phyloP scores from a whole-genome alignment of 2,113 vertebrate species.

The Regulus satrapa region DNA sequence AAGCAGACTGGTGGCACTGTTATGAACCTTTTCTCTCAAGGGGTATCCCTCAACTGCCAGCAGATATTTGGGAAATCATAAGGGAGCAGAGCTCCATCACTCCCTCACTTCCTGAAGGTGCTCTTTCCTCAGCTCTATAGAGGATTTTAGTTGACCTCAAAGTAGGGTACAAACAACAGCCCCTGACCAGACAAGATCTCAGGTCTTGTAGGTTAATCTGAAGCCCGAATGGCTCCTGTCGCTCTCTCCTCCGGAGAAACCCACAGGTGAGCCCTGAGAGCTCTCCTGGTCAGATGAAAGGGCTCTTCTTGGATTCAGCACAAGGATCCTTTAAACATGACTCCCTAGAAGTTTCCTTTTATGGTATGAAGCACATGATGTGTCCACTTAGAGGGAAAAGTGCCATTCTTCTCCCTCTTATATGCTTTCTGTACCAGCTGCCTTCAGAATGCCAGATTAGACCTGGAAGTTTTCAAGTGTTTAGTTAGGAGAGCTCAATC shows the following conservation, averaged over 20 bases:
- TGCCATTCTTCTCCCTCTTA: not conserved
- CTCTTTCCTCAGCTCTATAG: not conserved
- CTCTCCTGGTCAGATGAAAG: not conserved
- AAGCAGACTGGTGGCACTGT: accelerated
- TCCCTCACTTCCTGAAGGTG: not conserved
- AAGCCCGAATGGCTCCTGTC: not conserved
- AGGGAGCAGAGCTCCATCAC: not conserved
- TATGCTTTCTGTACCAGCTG: accelerated
- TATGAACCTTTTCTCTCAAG: not conserved
- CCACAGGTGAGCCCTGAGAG: not conserved
- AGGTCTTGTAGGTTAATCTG: not conserved
- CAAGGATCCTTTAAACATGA: not conserved
- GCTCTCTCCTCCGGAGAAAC: not conserved
- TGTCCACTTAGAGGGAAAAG: not conserved
- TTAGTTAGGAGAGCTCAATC: not conserved
- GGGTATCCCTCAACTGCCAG: not conserved
- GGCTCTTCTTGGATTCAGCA: not conserved
- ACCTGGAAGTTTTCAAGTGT: not conserved
- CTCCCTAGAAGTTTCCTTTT: not conserved
- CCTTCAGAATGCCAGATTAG: not conserved
- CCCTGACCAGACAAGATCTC: not conserved
- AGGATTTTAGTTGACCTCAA: not conserved
- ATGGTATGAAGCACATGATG: not conserved
- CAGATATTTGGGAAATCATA: not conserved
- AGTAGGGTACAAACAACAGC: accelerated